Conservation (phyloP, 2,113 vertebrate species). For the Cebidichthys violaceus region DNA sequence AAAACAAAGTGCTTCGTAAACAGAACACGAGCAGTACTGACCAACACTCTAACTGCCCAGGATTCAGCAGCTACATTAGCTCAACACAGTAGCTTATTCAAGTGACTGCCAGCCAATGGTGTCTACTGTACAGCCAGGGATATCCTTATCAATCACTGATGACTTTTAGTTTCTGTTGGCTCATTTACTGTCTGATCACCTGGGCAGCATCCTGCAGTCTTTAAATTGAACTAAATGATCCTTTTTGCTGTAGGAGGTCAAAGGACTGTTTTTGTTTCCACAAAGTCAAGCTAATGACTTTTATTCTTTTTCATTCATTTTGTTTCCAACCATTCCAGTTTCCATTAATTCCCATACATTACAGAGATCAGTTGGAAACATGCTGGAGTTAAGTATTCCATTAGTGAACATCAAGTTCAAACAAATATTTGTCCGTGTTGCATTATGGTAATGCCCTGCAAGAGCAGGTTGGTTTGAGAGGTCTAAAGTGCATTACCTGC, state of each 20-base stretch:
- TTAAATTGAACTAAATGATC: background rate
- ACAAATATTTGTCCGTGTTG: background rate
- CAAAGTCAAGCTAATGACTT: background rate
- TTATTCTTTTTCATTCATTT: background rate
- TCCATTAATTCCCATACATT: background rate
- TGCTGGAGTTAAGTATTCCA: background rate
- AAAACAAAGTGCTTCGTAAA: background rate
- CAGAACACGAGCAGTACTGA: background rate
- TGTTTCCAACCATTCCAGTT: background rate
- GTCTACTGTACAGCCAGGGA: background rate
- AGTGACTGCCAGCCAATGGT: background rate
- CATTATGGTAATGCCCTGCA: background rate
- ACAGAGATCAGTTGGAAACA: background rate
- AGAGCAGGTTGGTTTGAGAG: background rate
- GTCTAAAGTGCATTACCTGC: background rate
- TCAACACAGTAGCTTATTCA: background rate
- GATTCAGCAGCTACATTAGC: background rate
- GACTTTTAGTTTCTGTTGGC: background rate
- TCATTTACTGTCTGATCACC: background rate
- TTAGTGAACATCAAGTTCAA: background rate
- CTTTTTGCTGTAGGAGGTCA: background rate
- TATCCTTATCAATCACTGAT: background rate
- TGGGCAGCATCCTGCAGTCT: background rate
- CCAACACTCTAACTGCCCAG: background rate
- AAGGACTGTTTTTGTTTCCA: background rate